phyloP scores from a whole-genome alignment of 2,888 invertebrate genomes.

The Augiades crinisus region DNA sequence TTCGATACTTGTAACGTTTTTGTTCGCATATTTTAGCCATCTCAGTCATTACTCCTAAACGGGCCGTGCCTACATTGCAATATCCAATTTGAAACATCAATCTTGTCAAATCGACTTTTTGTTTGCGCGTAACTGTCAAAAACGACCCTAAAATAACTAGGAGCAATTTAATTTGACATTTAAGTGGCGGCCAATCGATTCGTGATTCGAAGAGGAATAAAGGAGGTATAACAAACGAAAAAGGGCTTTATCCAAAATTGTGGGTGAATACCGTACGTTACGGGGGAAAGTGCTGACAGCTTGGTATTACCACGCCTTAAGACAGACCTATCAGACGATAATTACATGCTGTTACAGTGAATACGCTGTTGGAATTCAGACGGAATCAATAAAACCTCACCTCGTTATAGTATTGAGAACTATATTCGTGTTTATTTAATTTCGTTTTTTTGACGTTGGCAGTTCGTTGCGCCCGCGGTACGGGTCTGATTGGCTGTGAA shows the following conservation, averaged over 20 bases:
- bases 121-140: conserved; percentile 26
- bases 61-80: conserved; percentile 1
- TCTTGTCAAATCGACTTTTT: conserved; percentile 21
- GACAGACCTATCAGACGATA: conserved; percentile 54
- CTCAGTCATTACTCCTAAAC: conserved; percentile 11
- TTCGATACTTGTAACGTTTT: conserved; percentile 9
- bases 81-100: conserved; percentile 27
- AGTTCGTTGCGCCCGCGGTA: background rate
- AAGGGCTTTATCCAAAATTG: conserved; percentile 35
- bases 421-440: conserved; percentile 46
- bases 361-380: conserved; percentile 33
- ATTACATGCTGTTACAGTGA: conserved; percentile 44
- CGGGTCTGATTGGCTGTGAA: background rate
- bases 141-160: conserved; percentile 35
- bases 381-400: conserved; percentile 51
- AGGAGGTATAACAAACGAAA: conserved; percentile 37
- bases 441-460: background rate
- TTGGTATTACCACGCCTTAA: conserved; percentile 50
- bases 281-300: conserved; percentile 59
- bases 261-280: conserved; percentile 36
- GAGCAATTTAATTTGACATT: conserved; percentile 40
- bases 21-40: conserved; percentile 10
- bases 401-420: conserved; percentile 43
- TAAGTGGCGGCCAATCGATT: conserved; percentile 12
- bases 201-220: too few species aligned